Evolutionary conservation across 2,113 vertebrate genomes (phyloP), one percentile per base, ranked within the genome.

Genomic region (Tupaia tana): DNA sequence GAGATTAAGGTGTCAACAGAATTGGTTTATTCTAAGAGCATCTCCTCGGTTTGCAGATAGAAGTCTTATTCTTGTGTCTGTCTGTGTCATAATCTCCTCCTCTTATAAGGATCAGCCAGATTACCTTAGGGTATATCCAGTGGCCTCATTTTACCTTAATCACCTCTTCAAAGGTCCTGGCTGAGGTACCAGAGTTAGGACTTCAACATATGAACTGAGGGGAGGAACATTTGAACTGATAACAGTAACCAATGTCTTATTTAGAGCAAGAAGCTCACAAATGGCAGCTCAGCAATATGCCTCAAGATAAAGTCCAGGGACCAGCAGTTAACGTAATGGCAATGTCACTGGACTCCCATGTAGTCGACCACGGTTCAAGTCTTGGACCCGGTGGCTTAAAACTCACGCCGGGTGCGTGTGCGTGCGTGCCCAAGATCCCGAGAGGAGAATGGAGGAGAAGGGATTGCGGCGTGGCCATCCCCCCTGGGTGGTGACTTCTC

Each of bases 61-160:
- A 10, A 74, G 7, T 83, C 27, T 70, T 91, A 25, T 85, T 70
- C 27, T 56, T 66, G 0, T 56, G 14, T 94, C 7, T 67, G 18
- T 56, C 9, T 82, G 31, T n/a, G 27, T 78, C 19, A 16, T 24
- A 70, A 85, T 79, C 27, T 94, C 12, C 22, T 91, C 61, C 86
- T 89, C 22, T 59, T 83, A 22, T 69, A 78, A 91, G 22, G 34
- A 77, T 5, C 18, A 64, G 3, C 14, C 43, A n/a, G n/a, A n/a
- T 14, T 89, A 16, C 22, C 74, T 64, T 27, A 63, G 75, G 67
- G 34, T 16, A 8, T n/a, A 89, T 9, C 25, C 2, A 66, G 71
- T 19, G 27, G 13, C 3, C 27, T 95, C 64, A 64, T 86, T 89
- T 89, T 95, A 86, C 24, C 19, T 93, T 89, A 91, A 63, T 43